phyloP scores from a whole-genome alignment of 1,140 invertebrate genomes.

The Drosophila insularis region DNA sequence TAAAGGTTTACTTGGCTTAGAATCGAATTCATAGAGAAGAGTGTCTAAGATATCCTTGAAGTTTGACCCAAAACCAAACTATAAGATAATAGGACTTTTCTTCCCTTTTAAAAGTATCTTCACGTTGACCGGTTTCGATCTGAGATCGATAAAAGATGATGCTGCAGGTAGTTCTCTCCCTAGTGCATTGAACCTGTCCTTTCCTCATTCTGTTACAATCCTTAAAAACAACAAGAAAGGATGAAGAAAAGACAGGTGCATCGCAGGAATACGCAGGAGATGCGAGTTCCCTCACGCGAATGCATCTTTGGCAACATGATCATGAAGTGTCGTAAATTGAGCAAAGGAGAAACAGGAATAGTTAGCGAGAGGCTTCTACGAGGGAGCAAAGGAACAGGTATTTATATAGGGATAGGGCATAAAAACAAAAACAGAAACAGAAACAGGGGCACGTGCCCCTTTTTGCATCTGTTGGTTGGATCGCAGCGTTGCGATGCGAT shows the following conservation, averaged over 20 bases:
- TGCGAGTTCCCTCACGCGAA: conserved; percentile 2
- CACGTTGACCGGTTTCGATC: too few relatives aligned
- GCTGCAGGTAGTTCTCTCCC: not conserved
- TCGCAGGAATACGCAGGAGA: not conserved
- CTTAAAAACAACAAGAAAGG: not conserved
- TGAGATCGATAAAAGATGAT: conserved; percentile 1
- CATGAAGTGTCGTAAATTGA: conserved; percentile 4
- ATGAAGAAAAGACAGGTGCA: not conserved
- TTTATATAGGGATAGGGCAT: not conserved
- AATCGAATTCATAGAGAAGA: too few relatives aligned
- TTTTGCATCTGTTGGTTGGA: not conserved
- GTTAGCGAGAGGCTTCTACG: not conserved
- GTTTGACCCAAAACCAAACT: too few relatives aligned
- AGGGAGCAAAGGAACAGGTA: not conserved
- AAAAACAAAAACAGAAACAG: not conserved
- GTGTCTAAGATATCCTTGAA: too few relatives aligned
- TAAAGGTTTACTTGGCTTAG: too few relatives aligned
- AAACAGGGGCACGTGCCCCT: conserved; percentile 8
- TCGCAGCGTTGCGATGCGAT: not conserved
- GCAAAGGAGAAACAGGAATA: conserved; percentile 1
- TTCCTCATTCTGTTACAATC: not conserved
- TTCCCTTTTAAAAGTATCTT: too few relatives aligned
- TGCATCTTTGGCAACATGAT: conserved; percentile 9
- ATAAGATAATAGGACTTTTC: too few relatives aligned
- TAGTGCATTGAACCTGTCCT: conserved; percentile 8